These are phyloP conservation scores for Lasioglossum albipes DNA, from an alignment of 1,140 invertebrate species.

Conservation along the genomic window DNA sequence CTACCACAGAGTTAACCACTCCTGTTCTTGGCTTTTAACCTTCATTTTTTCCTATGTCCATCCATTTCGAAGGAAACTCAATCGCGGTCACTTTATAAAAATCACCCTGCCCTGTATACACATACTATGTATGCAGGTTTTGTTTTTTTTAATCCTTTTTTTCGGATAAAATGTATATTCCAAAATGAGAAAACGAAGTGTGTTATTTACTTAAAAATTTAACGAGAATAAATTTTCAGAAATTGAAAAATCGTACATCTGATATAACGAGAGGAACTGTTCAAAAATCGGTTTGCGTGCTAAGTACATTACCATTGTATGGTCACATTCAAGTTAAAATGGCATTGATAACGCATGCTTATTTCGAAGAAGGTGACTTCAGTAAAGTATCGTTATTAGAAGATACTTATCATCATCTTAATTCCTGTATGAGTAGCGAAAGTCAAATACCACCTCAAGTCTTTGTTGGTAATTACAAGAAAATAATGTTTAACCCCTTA, in stretches of 20 bases:
- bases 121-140: too few relatives aligned
- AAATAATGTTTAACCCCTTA: not conserved
- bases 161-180: too few relatives aligned
- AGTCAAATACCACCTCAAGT: constrained; percentile 86
- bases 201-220: not conserved
- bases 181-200: not conserved
- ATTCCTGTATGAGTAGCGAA: constrained; percentile 88
- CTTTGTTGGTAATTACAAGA: constrained; percentile 86
- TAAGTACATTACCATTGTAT: constrained; percentile 93
- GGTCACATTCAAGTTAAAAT: constrained; percentile 97
- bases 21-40: too few relatives aligned
- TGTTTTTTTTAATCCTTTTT: too few relatives aligned
- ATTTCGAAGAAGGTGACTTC: constrained; percentile 97
- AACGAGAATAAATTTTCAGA: constrained; percentile 79
- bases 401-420: constrained; percentile 96
- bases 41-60: too few relatives aligned
- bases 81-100: too few relatives aligned
- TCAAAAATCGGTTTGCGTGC: constrained; percentile 95
- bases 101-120: too few relatives aligned
- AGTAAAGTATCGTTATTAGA: constrained; percentile 93
- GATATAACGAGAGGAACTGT: constrained; percentile 97
- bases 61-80: too few relatives aligned
- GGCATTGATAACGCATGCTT: constrained; percentile 96
- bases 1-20: too few relatives aligned
- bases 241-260: constrained; percentile 95